Evolutionary conservation across 1,140 invertebrate species (phyloP).

Genomic region (Drosophila kepulauana): DNA sequence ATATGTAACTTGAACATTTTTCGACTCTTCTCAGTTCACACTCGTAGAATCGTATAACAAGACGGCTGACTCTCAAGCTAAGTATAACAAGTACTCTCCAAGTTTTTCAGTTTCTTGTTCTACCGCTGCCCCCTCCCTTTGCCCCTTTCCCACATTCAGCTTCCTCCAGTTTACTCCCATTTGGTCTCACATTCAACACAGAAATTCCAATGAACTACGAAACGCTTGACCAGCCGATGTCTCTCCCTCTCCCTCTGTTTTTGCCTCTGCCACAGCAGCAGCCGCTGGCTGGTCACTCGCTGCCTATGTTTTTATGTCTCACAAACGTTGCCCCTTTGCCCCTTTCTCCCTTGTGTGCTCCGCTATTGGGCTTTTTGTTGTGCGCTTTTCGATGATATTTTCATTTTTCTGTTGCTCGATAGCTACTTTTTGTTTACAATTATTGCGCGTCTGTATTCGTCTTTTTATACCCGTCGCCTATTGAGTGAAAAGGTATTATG

Average conservation of each 20-base stretch:
- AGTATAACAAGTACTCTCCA: slow-evolving; percentile 20
- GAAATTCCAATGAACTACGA: slow-evolving; percentile 53
- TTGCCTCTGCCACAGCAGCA: neutral
- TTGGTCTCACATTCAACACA: slow-evolving; percentile 44
- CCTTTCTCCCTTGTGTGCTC: neutral
- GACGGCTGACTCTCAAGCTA: slow-evolving; percentile 5
- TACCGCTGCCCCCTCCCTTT: neutral
- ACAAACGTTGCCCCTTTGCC: neutral
- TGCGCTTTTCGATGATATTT: slow-evolving; percentile 36
- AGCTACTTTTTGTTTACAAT: slow-evolving; percentile 39
- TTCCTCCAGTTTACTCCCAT: slow-evolving; percentile 39
- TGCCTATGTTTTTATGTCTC: slow-evolving; percentile 24
- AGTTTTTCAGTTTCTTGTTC: slow-evolving; percentile 26
- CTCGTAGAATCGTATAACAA: neutral
- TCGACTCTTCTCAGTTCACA: slow-evolving; percentile 1
- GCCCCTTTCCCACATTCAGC: slow-evolving; percentile 1
- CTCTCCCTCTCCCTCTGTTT: neutral
- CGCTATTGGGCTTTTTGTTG: slow-evolving; percentile 24
- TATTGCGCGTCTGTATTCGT: slow-evolving; percentile 27
- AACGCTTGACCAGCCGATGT: slow-evolving; percentile 37
- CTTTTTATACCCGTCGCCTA: neutral
- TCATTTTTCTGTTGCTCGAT: slow-evolving; percentile 28
- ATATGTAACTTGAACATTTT: neutral
- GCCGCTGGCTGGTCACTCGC: slow-evolving; percentile 23
- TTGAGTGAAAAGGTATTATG: too few relatives aligned